phyloP scores from a whole-genome alignment of 1,140 invertebrate genomes.

The Brachionus koreanus region DNA sequence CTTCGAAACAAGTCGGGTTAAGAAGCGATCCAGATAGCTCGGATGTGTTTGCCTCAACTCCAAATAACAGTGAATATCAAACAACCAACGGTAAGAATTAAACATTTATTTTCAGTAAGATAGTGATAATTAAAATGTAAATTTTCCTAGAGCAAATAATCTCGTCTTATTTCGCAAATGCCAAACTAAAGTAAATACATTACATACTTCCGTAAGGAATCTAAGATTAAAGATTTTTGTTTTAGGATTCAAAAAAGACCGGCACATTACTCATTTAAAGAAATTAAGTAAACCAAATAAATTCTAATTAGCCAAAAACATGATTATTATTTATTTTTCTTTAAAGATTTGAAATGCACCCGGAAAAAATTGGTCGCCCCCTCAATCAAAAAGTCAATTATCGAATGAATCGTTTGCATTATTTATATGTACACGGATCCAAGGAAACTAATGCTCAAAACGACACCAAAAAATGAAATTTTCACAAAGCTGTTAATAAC shows the following conservation, averaged over 20 bases:
- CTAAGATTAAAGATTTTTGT: not conserved
- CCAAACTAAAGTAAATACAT: not conserved
- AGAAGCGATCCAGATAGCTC: not conserved
- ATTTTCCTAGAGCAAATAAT: constrained; percentile 1
- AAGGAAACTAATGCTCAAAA: not conserved
- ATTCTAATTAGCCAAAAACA: not conserved
- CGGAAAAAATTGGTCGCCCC: not conserved
- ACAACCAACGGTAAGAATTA: not conserved
- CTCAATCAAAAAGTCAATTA: not conserved
- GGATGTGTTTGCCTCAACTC: not conserved
- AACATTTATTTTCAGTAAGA: not conserved
- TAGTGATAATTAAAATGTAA: constrained; percentile 22
- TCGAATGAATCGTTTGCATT: not conserved
- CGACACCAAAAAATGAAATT: not conserved
- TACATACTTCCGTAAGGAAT: not conserved
- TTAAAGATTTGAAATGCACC: constrained; percentile 12
- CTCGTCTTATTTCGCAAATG: not conserved
- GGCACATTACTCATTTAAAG: not conserved
- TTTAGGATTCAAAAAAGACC: not conserved
- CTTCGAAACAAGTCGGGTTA: not conserved
- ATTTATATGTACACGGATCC: not conserved
- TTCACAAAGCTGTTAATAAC: not conserved
- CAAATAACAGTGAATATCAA: constrained; percentile 17
- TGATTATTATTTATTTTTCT: not conserved
- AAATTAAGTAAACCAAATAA: constrained; percentile 1